Conservation (phyloP, 2,113 vertebrate genomes). For the Percopsis transmontana region DNA sequence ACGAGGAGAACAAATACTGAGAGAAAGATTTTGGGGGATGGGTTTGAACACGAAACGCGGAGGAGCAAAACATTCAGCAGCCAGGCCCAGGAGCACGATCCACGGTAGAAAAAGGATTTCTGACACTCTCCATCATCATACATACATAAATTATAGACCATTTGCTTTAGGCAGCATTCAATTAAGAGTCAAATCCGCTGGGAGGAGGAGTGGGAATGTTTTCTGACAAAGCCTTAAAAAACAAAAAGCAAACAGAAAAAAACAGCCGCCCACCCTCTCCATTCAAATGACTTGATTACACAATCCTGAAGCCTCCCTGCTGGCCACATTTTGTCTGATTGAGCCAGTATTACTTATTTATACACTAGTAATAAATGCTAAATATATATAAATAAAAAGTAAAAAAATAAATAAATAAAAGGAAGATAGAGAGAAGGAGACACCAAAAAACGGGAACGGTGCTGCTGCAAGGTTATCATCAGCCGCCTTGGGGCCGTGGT, state of each 20-base stretch:
- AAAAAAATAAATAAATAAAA: slow-evolving; percentile 13
- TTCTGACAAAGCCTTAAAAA: slow-evolving; percentile 44
- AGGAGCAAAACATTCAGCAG: slow-evolving; percentile 1
- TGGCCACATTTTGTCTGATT: slow-evolving; percentile 52
- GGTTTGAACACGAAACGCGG: slow-evolving; percentile 5
- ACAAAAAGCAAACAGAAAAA: slow-evolving; percentile 24
- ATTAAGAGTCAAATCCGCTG: slow-evolving; percentile 47
- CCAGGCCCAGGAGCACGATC: slow-evolving; percentile 16
- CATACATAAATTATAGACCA: slow-evolving; percentile 66
- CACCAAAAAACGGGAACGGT: background rate
- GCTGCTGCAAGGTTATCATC: slow-evolving; percentile 40
- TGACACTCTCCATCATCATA: slow-evolving; percentile 41
- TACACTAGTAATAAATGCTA: slow-evolving; percentile 57
- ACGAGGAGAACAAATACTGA: slow-evolving; percentile 21
- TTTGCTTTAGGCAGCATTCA: slow-evolving; percentile 65
- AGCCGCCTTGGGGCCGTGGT: slow-evolving; percentile 9
- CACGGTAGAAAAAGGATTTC: slow-evolving; percentile 33
- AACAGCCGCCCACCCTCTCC: slow-evolving; percentile 26
- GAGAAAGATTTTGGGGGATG: slow-evolving; percentile 25
- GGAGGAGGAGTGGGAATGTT: slow-evolving; percentile 27
- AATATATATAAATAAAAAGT: slow-evolving; percentile 31
- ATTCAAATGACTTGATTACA: slow-evolving; percentile 57
- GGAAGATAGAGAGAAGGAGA: background rate
- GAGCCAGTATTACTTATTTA: slow-evolving; percentile 67
- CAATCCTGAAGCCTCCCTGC: slow-evolving; percentile 48